These are phyloP conservation scores for Intellagama lesueurii DNA, from an alignment of 2,797 vertebrate genomes.

Conservation along the genomic window DNA sequence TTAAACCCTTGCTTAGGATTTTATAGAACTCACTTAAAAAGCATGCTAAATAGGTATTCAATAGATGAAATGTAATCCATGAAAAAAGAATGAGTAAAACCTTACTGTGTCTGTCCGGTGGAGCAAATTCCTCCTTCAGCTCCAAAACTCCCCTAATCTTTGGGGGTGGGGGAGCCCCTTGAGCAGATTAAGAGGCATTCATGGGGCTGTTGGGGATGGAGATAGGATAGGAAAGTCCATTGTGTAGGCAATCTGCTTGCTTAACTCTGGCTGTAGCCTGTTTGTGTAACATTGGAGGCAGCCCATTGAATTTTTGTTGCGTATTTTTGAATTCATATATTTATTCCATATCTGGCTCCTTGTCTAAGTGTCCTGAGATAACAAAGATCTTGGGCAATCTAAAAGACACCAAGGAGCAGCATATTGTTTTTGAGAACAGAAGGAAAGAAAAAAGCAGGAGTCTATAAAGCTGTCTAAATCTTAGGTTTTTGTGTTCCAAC, in stretches of 20 bases:
- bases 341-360: conserved; percentile 21
- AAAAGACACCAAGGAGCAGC: neutral
- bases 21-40: neutral
- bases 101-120: too few species aligned
- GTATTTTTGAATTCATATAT: neutral
- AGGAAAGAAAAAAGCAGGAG: conserved; percentile 1
- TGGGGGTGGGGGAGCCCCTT: too few species aligned
- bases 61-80: neutral
- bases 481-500: neutral
- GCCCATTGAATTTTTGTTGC: neutral
- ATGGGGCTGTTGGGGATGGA: too few species aligned
- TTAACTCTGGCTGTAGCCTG: neutral
- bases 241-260: neutral
- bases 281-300: neutral
- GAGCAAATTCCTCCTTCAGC: neutral
- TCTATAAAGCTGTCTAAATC: neutral
- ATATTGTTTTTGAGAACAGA: neutral
- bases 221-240: neutral
- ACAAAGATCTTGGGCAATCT: neutral
- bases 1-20: neutral
- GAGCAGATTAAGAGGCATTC: neutral
- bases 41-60: neutral
- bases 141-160: neutral
- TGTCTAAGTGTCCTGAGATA: conserved; percentile 4
- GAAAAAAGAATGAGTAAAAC: neutral